Evolutionary conservation across 2,888 invertebrate genomes (phyloP).

Genomic region (Ormyrus labotus): DNA sequence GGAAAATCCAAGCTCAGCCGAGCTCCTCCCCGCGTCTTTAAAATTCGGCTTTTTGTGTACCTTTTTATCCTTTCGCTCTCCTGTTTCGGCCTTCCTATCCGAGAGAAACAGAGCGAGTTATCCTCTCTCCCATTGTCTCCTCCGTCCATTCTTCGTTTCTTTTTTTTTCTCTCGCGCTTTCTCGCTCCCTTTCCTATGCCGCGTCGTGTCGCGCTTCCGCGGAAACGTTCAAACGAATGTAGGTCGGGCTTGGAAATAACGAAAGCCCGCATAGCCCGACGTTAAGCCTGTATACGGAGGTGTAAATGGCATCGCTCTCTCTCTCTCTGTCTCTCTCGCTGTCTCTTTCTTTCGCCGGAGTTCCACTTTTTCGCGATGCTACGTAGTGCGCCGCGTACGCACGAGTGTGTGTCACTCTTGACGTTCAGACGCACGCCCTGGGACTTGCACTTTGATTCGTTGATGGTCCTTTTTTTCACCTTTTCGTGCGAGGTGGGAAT

Average conservation of each 20-base stretch:
- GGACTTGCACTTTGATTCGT: no score
- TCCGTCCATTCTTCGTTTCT: background rate
- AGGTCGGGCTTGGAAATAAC: slow-evolving; percentile 65
- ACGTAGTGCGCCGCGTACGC: no score
- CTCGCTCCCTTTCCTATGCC: background rate
- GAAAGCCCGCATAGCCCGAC: slow-evolving; percentile 60
- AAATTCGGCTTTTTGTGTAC: background rate
- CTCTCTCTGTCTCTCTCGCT: background rate
- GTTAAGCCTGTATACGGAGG: slow-evolving; percentile 50
- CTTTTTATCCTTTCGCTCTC: background rate
- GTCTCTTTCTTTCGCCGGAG: no score
- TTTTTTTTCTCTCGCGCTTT: slow-evolving; percentile 3
- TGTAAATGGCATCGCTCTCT: slow-evolving; percentile 48
- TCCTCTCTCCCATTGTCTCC: slow-evolving; percentile 35
- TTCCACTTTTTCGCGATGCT: no score
- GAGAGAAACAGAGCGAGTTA: slow-evolving; percentile 15
- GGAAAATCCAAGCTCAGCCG: slow-evolving; percentile 6
- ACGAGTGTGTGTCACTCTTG: no score
- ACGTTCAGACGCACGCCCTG: no score
- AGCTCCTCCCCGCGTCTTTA: background rate
- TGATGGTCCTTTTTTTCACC: no score
- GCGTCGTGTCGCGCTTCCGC: slow-evolving; percentile 22
- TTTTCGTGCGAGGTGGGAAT: no score
- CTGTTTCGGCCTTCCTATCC: no score
- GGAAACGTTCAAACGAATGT: slow-evolving; percentile 59